These are phyloP conservation scores for Theocolax elegans DNA, from an alignment of 1,140 invertebrate species.

Conservation along the genomic window DNA sequence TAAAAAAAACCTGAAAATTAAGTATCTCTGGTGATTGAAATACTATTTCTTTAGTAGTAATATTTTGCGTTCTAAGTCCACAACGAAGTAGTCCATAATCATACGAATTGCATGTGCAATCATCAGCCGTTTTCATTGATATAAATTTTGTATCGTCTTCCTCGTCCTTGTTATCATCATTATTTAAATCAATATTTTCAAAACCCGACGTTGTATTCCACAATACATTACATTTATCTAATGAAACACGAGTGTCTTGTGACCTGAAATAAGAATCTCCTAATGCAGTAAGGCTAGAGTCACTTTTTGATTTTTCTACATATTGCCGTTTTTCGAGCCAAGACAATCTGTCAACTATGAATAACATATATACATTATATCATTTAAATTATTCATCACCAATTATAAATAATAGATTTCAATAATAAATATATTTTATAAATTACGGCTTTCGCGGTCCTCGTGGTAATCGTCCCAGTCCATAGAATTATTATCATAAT, in stretches of 20 bases:
- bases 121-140: not conserved
- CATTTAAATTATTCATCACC: too few species aligned
- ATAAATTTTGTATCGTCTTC: constrained; percentile 23
- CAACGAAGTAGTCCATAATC: constrained; percentile 25
- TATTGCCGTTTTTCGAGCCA: constrained; percentile 47
- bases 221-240: constrained; percentile 16
- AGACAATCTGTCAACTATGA: constrained; percentile 51
- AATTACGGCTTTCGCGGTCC: constrained; percentile 49
- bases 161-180: constrained; percentile 42
- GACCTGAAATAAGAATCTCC: constrained; percentile 43
- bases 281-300: constrained; percentile 42
- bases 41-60: constrained; percentile 51
- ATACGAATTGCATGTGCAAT: constrained; percentile 43
- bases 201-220: constrained; percentile 48
- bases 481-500: constrained; percentile 46
- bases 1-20: constrained; percentile 61
- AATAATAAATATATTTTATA: constrained; percentile 1
- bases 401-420: not conserved
- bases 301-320: constrained; percentile 46
- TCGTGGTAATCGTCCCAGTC: constrained; percentile 53
- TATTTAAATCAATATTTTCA: constrained; percentile 49
- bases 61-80: constrained; percentile 55
- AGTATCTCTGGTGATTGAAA: constrained; percentile 54
- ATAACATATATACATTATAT: too few species aligned
- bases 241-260: constrained; percentile 45